phyloP scores from a whole-genome alignment of 2,888 invertebrate genomes.

The Clivina fossor region DNA sequence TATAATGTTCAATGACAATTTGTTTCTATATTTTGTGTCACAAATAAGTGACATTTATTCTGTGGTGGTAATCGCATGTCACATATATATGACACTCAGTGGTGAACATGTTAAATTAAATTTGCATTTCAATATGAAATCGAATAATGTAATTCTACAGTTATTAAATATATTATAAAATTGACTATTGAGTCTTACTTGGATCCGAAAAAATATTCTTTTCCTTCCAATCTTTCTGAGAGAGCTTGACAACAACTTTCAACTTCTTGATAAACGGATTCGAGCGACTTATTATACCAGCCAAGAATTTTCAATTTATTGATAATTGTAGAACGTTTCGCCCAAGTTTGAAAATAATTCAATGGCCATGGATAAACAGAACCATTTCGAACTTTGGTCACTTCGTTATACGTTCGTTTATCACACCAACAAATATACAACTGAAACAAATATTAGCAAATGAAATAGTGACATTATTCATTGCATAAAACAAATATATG shows the following conservation, averaged over 20 bases:
- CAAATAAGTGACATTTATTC: too few relatives aligned
- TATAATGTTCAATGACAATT: too few relatives aligned
- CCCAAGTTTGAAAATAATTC: slow-evolving; percentile 76
- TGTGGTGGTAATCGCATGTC: too few relatives aligned
- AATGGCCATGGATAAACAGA: slow-evolving; percentile 94
- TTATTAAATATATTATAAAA: too few relatives aligned
- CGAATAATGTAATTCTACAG: too few relatives aligned
- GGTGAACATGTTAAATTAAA: too few relatives aligned
- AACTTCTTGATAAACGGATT: slow-evolving; percentile 76
- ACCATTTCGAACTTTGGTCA: slow-evolving; percentile 83
- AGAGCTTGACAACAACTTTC: slow-evolving; percentile 86
- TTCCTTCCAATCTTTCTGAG: slow-evolving; percentile 78
- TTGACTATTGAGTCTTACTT: slow-evolving; percentile 67
- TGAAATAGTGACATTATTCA: too few relatives aligned
- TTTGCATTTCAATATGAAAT: too few relatives aligned
- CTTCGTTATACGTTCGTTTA: slow-evolving; percentile 72
- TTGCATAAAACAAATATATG: too few relatives aligned
- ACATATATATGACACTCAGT: too few relatives aligned
- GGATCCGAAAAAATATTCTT: slow-evolving; percentile 79
- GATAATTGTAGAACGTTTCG: slow-evolving; percentile 69
- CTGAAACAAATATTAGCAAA: slow-evolving; percentile 52
- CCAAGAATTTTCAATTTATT: slow-evolving; percentile 75
- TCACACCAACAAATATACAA: slow-evolving; percentile 88
- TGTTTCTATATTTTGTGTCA: too few relatives aligned
- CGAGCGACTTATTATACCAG: slow-evolving; percentile 78